Conservation (phyloP, 92 coral and sea anemone genomes). For the Parazoanthus atlanticus region DNA sequence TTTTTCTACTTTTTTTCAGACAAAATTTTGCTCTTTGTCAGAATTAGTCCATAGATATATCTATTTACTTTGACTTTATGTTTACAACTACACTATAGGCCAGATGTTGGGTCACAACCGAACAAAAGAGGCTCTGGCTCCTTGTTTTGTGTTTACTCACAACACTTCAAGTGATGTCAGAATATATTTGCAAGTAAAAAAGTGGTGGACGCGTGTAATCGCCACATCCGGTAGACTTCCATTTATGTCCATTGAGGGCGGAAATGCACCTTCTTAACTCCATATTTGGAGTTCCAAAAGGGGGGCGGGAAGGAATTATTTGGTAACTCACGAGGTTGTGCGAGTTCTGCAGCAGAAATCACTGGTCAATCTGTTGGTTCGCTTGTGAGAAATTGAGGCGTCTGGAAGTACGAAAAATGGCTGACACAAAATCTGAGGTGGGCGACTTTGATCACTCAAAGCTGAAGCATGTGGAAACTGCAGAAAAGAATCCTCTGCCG, state of each 20-base stretch:
- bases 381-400: not conserved
- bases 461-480: constrained; percentile 78
- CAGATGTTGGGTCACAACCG: no score
- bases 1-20: no score
- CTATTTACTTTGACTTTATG: no score
- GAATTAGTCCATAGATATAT: no score
- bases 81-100: no score
- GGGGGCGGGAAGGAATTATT: constrained; percentile 39
- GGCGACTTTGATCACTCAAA: constrained; percentile 62
- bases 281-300: constrained; percentile 40
- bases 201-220: constrained; percentile 6
- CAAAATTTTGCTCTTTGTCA: no score
- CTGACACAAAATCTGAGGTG: constrained; percentile 55
- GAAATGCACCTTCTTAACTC: not conserved
- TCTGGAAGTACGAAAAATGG: constrained; percentile 1
- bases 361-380: constrained; percentile 33
- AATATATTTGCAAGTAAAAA: not conserved
- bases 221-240: constrained; percentile 31
- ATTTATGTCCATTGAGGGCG: constrained; percentile 1
- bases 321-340: constrained; percentile 28
- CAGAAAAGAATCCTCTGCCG: constrained; percentile 84
- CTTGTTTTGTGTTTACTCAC: not conserved
- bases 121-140: no score
- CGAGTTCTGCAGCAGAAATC: not conserved
- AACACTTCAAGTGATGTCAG: constrained; percentile 21